A percentile compares a stretch with the other conserved stretches of the same genome.
Conservation (phyloP, 2,797 vertebrate genomes). For the Antrozous pallidus region DNA sequence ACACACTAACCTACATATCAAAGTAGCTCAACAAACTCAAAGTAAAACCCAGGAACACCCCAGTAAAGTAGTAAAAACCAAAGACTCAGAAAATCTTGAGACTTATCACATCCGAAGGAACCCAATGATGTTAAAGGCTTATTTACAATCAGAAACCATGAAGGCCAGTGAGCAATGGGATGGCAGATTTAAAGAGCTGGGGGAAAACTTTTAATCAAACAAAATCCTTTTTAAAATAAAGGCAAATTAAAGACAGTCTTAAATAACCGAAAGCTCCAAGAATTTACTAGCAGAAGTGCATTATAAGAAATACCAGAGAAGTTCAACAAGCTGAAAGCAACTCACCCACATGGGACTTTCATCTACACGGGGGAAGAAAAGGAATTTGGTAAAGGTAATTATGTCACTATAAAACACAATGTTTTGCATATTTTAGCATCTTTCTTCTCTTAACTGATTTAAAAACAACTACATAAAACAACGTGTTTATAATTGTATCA, state of each 20-base stretch:
- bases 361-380: too few relatives aligned
- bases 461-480: too few relatives aligned
- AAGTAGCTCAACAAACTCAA: not conserved
- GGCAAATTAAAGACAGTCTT: not conserved
- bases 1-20: not conserved
- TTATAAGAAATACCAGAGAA: not conserved
- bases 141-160: not conserved
- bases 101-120: not conserved
- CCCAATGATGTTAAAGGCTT: not conserved
- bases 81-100: not conserved
- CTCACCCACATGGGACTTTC: too few relatives aligned
- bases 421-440: too few relatives aligned
- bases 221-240: not conserved
- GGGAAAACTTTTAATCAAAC: not conserved
- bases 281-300: not conserved
- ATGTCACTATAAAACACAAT: too few relatives aligned
- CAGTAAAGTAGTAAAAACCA: not conserved
- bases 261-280: not conserved
- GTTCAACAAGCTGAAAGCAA: too few relatives aligned
- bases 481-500: too few relatives aligned
- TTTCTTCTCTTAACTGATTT: too few relatives aligned
- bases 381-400: too few relatives aligned
- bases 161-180: not conserved
- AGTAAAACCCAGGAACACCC: not conserved
- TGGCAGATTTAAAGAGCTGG: not conserved